Base-by-base conservation (phyloP, 2,888 invertebrate genomes). In the Mylabris sibirica region DNA sequence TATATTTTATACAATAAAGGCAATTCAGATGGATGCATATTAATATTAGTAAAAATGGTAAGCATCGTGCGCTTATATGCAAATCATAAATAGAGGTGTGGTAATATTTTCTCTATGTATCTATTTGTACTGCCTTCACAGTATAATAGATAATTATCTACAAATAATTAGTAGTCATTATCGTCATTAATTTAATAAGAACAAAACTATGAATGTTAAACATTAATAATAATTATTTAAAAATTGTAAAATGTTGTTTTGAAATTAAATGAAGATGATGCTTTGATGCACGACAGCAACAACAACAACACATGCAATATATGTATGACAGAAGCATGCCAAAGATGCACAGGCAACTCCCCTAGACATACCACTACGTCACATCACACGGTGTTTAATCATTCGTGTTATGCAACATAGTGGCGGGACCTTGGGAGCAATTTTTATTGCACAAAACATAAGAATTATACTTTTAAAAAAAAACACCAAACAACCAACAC, bases 291-390 rank as follows among this genome's bases (percentile, higher is more conserved):
- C 30, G 11, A 38, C 14, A 8, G 6, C 17, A 5, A 44, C 2
- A 17, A 44, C 4, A 17, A 44, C 17, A 20, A 53, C 17, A 41
- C 20, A 57, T 24, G 24, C 22, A 30, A 30, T 30, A 1, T 6
- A 57, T 24, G 24, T 20, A 20, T 22, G 12, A 57, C 5, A 12
- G 30, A 30, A 30, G 57, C 60, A 65, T 63, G 67, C 41, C 35
- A 65, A 72, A 74, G 78, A 77, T 78, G 78, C 77, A 75, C 72
- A 76, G 67, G 74, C 77, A 80, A 77, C 81, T 80, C 74, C 77
- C 82, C 78, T 80, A 80, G 81, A 82, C 84, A 83, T 82, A 84
- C 84, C 84, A 84, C 84, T 84, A 84, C 84, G 83, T 84, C 84
- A 84, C 84, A 84, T 84, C 84, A 84, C 84, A 84, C 84, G 83